phyloP scores from a whole-genome alignment of 2,113 vertebrate species.

The Oostethus manadensis region DNA sequence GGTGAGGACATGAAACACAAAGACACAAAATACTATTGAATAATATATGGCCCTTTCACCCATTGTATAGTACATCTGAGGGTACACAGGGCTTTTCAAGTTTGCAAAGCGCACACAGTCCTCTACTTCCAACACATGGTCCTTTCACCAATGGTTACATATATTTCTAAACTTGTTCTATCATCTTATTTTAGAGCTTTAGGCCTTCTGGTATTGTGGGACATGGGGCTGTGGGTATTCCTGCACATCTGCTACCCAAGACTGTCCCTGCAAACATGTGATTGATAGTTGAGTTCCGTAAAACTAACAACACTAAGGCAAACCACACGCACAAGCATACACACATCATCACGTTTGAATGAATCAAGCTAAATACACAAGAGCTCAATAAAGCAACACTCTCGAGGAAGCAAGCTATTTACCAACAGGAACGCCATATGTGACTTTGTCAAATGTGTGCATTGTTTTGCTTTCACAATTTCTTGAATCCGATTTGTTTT shows the following conservation, averaged over 20 bases:
- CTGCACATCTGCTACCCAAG: slow-evolving; percentile 9
- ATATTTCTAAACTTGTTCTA: not conserved
- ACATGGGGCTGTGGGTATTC: not conserved
- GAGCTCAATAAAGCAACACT: slow-evolving; percentile 38
- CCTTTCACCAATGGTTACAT: not conserved
- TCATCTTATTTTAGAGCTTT: slow-evolving; percentile 1
- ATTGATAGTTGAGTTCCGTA: slow-evolving; percentile 29
- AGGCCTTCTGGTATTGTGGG: slow-evolving; percentile 9
- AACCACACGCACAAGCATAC: slow-evolving; percentile 18
- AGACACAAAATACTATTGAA: not conserved
- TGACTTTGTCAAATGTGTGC: slow-evolving; percentile 16
- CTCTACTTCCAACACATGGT: slow-evolving; percentile 25
- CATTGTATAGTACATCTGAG: slow-evolving; percentile 30
- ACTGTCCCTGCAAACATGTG: slow-evolving; percentile 49
- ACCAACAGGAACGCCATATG: slow-evolving; percentile 45
- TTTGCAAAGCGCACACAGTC: slow-evolving; percentile 24
- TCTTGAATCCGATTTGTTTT: slow-evolving; percentile 37
- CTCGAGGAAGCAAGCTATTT: slow-evolving; percentile 42
- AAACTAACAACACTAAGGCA: slow-evolving; percentile 38
- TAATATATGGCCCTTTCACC: slow-evolving; percentile 17
- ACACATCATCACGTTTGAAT: slow-evolving; percentile 37
- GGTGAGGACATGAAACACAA: slow-evolving; percentile 22
- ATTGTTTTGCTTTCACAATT: slow-evolving; percentile 36
- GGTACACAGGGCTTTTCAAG: slow-evolving; percentile 31
- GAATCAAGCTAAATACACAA: slow-evolving; percentile 36